Evolutionary conservation across 2,797 vertebrate genomes (phyloP).

Genomic region (Melanotaenia maccullochi): DNA sequence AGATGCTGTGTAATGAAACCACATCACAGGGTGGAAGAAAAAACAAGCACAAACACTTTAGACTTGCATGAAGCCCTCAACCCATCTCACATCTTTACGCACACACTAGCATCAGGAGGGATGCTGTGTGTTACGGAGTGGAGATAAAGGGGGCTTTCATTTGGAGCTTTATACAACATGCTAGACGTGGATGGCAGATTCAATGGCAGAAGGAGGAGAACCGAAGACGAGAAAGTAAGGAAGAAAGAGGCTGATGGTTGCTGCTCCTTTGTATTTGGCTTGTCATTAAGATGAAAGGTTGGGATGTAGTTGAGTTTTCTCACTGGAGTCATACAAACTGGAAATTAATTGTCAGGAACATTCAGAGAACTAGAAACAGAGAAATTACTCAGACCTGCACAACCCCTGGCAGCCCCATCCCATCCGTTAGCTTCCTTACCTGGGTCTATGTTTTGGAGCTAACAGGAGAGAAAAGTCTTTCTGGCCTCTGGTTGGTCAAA

Average conservation of each 20-base stretch:
- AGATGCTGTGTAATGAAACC: slow-evolving; percentile 10
- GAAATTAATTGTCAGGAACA: slow-evolving; percentile 4
- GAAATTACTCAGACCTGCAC: no score
- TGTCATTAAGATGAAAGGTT: background rate
- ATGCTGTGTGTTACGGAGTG: background rate
- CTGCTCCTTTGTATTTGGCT: background rate
- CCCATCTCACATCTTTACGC: no score
- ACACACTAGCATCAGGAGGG: no score
- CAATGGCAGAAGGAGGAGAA: background rate
- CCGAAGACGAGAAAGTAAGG: background rate
- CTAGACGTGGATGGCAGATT: background rate
- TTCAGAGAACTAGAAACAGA: slow-evolving; percentile 5
- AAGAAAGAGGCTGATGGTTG: background rate
- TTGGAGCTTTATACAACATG: background rate
- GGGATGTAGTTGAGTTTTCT: background rate
- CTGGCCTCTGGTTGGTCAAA: no score
- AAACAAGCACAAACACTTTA: background rate
- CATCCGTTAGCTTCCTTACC: no score
- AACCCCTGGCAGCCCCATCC: no score
- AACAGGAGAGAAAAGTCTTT: no score
- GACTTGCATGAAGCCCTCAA: no score
- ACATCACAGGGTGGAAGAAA: background rate
- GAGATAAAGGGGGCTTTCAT: background rate
- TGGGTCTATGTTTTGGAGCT: no score
- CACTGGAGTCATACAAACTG: background rate